Evolutionary conservation across 1,140 invertebrate species (phyloP).

Genomic region (Latrodectus geometricus): DNA sequence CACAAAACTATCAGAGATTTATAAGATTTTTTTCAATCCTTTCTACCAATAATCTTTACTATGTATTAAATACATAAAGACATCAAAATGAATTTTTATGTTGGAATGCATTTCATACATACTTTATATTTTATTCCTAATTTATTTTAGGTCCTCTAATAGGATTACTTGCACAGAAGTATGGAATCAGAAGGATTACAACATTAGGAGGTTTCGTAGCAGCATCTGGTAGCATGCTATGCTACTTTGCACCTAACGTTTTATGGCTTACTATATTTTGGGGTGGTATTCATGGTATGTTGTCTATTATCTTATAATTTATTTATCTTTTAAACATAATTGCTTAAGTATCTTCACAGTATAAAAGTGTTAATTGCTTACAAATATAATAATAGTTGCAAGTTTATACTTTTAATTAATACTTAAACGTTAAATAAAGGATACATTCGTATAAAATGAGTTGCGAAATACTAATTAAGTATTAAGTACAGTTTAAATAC

Average conservation of each 20-base stretch:
- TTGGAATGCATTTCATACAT: background rate
- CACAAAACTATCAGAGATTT: no score
- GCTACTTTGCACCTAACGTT: slow-evolving; percentile 20
- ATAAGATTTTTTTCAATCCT: no score
- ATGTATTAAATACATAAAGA: background rate
- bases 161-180: slow-evolving; percentile 6
- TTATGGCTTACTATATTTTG: slow-evolving; percentile 26
- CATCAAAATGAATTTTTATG: background rate
- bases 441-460: no score
- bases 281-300: slow-evolving; percentile 38
- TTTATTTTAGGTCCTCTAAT: slow-evolving; percentile 21
- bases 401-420: no score
- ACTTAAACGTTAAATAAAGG: no score
- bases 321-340: no score
- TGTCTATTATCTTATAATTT: background rate
- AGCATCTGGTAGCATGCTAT: background rate
- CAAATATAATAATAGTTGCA: no score
- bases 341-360: no score
- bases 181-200: slow-evolving; percentile 18
- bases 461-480: no score
- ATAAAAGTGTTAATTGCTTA: no score
- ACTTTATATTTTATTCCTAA: background rate
- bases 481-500: no score
- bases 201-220: slow-evolving; percentile 17
- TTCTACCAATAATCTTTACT: no score